Evolutionary conservation across 1,140 invertebrate species (phyloP).

Genomic region (Trinorchestia longiramus): DNA sequence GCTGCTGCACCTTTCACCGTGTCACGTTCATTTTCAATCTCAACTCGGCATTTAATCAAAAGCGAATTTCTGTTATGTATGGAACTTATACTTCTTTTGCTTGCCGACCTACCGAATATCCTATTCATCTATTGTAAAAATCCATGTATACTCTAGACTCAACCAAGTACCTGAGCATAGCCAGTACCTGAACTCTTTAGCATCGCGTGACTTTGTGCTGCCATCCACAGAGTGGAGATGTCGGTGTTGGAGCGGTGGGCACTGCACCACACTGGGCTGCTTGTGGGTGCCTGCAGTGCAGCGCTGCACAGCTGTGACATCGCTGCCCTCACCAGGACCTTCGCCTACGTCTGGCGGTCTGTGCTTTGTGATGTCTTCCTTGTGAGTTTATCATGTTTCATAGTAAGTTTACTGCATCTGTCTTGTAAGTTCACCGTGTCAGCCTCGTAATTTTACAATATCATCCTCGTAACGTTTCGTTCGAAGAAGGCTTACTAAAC

Average conservation of each 20-base stretch:
- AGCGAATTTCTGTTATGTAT: no score
- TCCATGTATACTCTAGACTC: no score
- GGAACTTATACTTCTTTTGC: no score
- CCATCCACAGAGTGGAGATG: neutral
- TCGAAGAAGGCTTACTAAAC: neutral
- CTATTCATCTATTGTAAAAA: no score
- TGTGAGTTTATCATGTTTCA: neutral
- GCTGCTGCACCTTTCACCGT: no score
- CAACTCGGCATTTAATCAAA: no score
- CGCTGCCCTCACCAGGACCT: neutral
- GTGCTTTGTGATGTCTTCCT: constrained; percentile 18
- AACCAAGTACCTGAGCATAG: no score
- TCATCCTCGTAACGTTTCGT: neutral
- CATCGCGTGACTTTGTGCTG: neutral
- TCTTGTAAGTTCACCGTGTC: neutral
- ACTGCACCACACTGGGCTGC: neutral
- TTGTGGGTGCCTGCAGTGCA: neutral
- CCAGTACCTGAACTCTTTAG: neutral
- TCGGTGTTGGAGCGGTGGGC: neutral
- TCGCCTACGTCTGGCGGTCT: neutral
- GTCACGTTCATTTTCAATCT: no score
- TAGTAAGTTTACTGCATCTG: neutral
- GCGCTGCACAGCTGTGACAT: neutral
- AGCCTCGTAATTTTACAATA: neutral
- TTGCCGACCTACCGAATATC: no score